These are phyloP conservation scores for Drosophila nigromelanica DNA, from an alignment of 1,140 invertebrate genomes.

Conservation along the genomic window DNA sequence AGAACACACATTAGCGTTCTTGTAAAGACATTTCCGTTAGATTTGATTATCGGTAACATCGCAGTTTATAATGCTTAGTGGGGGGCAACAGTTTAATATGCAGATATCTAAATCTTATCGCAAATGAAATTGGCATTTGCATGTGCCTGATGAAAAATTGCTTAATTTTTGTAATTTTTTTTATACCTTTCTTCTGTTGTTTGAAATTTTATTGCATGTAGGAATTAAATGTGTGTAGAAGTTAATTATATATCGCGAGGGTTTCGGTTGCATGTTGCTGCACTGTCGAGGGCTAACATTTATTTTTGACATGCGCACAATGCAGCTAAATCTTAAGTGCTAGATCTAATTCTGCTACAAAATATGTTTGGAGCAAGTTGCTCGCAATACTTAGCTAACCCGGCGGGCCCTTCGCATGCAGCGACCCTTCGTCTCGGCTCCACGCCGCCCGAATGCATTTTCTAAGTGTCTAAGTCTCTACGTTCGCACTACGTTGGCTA, in stretches of 20 bases:
- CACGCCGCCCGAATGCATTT: slow-evolving; percentile 47
- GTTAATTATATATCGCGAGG: slow-evolving; percentile 16
- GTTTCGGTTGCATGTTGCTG: slow-evolving; percentile 51
- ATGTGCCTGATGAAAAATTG: slow-evolving; percentile 40
- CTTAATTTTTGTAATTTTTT: slow-evolving; percentile 31
- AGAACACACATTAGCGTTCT: slow-evolving; percentile 47
- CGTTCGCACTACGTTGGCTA: slow-evolving; percentile 56
- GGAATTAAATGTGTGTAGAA: slow-evolving; percentile 12
- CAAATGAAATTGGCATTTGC: slow-evolving; percentile 36
- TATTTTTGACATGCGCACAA: slow-evolving; percentile 69
- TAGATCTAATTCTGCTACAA: slow-evolving; percentile 55
- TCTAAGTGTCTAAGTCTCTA: slow-evolving; percentile 38
- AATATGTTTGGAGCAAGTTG: neutral
- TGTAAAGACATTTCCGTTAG: slow-evolving; percentile 71
- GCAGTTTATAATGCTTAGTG: slow-evolving; percentile 28
- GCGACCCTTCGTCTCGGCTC: slow-evolving; percentile 25
- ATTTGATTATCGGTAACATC: slow-evolving; percentile 46
- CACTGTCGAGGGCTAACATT: slow-evolving; percentile 16
- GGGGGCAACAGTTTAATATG: slow-evolving; percentile 3
- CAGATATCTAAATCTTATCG: slow-evolving; percentile 25
- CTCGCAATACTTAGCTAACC: neutral
- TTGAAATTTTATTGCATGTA: slow-evolving; percentile 54
- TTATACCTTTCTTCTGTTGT: slow-evolving; percentile 30
- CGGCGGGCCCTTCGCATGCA: slow-evolving; percentile 21
- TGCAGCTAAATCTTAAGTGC: slow-evolving; percentile 58